Evolutionary conservation across 2,888 invertebrate species (phyloP).

Genomic region (Erebia aethiops): DNA sequence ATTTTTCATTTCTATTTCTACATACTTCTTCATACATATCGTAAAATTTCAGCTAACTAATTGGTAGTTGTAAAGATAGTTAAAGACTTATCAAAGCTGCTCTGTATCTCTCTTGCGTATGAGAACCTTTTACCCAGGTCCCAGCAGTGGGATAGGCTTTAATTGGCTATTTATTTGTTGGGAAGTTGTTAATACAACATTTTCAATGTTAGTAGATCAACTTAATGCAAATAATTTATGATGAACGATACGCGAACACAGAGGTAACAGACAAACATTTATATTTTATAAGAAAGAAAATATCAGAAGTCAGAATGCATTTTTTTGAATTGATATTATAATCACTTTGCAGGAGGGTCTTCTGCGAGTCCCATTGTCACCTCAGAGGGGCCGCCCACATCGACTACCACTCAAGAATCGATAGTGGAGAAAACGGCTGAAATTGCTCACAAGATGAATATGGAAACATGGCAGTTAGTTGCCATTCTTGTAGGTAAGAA

Average conservation of each 20-base stretch:
- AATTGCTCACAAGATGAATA: slow-evolving; percentile 87
- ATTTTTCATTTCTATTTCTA: too few species aligned
- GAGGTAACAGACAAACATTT: too few species aligned
- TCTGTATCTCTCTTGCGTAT: too few species aligned
- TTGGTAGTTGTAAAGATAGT: too few species aligned
- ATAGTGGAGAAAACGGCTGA: slow-evolving; percentile 83
- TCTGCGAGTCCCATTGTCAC: slow-evolving; percentile 31
- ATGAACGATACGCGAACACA: too few species aligned
- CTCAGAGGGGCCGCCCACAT: slow-evolving; percentile 50
- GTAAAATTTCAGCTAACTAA: too few species aligned
- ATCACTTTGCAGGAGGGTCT: slow-evolving; percentile 32
- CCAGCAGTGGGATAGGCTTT: background rate
- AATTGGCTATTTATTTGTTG: background rate
- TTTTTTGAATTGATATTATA: background rate
- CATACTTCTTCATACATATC: too few species aligned
- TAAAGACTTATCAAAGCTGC: too few species aligned
- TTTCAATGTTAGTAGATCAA: background rate
- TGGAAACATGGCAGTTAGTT: slow-evolving; percentile 93
- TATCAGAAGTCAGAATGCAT: background rate
- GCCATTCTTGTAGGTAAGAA: slow-evolving; percentile 91
- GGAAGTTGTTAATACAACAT: background rate
- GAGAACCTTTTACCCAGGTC: too few species aligned
- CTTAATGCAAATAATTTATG: too few species aligned
- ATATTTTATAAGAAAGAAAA: background rate
- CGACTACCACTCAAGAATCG: slow-evolving; percentile 70